Base-by-base conservation (phyloP, 2,888 invertebrate genomes). In the Cataglyphis livida region DNA sequence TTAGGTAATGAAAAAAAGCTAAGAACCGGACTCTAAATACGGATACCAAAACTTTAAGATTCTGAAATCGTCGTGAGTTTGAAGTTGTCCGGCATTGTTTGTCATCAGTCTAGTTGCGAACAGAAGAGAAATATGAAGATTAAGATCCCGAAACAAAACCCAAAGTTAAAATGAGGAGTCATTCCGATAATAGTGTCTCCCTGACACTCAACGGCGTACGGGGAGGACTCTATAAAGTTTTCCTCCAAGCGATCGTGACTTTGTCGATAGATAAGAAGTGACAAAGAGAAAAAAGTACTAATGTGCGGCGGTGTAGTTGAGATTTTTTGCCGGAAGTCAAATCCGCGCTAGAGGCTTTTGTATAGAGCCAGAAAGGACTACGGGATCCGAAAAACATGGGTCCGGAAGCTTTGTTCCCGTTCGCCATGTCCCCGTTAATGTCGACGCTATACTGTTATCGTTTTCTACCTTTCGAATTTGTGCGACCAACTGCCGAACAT, bases 401-500 rank as follows among this genome's bases (percentile, higher is more conserved):
- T n/a, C 25, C 32, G 12, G 57, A 68, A 68, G 28, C 21, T 28
- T 70, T 32, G 41, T 28, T 70, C 61, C 48, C 48, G 38, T 28
- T 81, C 62, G 35, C 51, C 51, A 41, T 61, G 76, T 28, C 21
- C 51, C 62, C 32, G 48, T 71, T 71, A 78, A 64, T 21, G 51
- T 51, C 81, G 59, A 81, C 70, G 68, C 73, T 70, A 74, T 84
- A 85, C 76, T 83, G 78, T 84, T 81, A 87, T 78, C 81, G 75
- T 89, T 89, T 89, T 87, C 87, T 89, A 89, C 87, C 81, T 83
- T 74, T 65, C 82, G 84, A 73, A 44, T 48, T 76, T 84, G 51
- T n/a, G 82, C 89, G 89, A 89, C 89, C 90, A 89, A 89, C 89
- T 89, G 89, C 89, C 88, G 87, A 87, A 66, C 81, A 87, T 85